Conservation (phyloP, 2,888 invertebrate genomes). For the Clostera curtula region DNA sequence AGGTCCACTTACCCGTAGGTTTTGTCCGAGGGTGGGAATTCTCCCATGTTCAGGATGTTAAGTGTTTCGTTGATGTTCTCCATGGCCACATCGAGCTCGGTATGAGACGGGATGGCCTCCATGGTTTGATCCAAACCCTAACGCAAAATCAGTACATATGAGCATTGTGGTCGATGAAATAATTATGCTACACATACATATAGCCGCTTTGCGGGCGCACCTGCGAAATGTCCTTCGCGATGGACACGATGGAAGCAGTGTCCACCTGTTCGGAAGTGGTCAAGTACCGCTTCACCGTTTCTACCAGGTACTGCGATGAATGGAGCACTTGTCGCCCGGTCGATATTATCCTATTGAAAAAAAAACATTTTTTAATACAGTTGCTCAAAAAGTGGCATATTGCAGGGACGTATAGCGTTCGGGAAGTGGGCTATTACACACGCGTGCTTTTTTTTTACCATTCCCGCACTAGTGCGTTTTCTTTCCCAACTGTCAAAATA, state of each 20-base stretch:
- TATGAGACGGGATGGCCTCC: slow-evolving; percentile 93
- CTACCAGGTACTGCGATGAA: slow-evolving; percentile 84
- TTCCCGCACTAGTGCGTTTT: too few relatives aligned
- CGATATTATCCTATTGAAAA: slow-evolving; percentile 69
- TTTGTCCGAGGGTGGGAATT: slow-evolving; percentile 84
- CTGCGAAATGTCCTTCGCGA: slow-evolving; percentile 82
- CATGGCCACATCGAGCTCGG: slow-evolving; percentile 93
- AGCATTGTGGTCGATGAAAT: too few relatives aligned
- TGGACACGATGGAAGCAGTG: slow-evolving; percentile 79
- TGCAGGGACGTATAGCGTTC: too few relatives aligned
- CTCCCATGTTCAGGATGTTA: slow-evolving; percentile 81
- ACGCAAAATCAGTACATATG: too few relatives aligned
- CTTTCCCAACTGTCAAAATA: too few relatives aligned
- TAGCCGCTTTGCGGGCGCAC: too few relatives aligned
- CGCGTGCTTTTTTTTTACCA: too few relatives aligned
- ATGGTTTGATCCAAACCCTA: slow-evolving; percentile 78
- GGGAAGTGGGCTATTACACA: too few relatives aligned
- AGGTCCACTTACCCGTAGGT: slow-evolving; percentile 74
- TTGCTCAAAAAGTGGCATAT: too few relatives aligned
- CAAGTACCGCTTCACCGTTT: slow-evolving; percentile 86
- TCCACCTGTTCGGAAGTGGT: slow-evolving; percentile 76
- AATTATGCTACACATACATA: too few relatives aligned
- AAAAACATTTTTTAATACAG: too few relatives aligned
- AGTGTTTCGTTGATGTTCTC: slow-evolving; percentile 86
- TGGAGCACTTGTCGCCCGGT: slow-evolving; percentile 87